Evolutionary conservation across 1,140 invertebrate genomes (phyloP).

Genomic region (Laodelphax striatellus): DNA sequence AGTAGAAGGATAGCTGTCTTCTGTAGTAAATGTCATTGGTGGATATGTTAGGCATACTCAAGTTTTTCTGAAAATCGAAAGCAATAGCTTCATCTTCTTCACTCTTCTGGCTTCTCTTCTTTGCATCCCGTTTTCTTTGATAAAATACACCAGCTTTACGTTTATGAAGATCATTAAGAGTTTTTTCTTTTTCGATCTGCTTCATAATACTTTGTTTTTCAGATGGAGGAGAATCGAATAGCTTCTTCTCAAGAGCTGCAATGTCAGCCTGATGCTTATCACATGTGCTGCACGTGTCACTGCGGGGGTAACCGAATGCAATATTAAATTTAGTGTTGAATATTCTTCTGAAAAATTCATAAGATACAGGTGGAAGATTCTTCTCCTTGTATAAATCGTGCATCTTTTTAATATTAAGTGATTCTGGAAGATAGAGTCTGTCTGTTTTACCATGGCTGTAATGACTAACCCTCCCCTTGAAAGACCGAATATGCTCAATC

Average conservation of each 20-base stretch:
- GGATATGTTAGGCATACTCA: conserved; percentile 14
- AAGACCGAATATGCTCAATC: too few species aligned
- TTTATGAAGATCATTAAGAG: too few species aligned
- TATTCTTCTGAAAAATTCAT: conserved; percentile 8
- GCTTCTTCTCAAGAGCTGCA: not conserved
- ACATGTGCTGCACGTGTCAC: conserved; percentile 13
- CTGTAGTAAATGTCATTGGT: conserved; percentile 21
- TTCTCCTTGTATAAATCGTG: conserved; percentile 22
- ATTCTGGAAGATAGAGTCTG: conserved; percentile 2
- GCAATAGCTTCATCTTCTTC: conserved; percentile 12
- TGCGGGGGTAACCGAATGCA: conserved; percentile 11
- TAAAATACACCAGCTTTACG: conserved; percentile 15
- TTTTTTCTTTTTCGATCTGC: too few species aligned
- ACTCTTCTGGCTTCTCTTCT: not conserved
- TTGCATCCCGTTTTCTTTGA: not conserved
- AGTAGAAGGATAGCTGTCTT: conserved; percentile 15
- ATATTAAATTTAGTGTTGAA: conserved; percentile 14
- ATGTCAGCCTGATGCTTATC: not conserved
- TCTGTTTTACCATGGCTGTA: too few species aligned
- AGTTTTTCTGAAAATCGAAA: conserved; percentile 19
- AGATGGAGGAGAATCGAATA: not conserved
- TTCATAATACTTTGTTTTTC: too few species aligned
- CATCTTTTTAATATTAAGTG: conserved; percentile 5
- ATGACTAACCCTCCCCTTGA: too few species aligned
- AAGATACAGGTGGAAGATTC: conserved; percentile 5